Evolutionary conservation across 2,888 invertebrate genomes (phyloP).

Genomic region (Tuberolachnus salignus): DNA sequence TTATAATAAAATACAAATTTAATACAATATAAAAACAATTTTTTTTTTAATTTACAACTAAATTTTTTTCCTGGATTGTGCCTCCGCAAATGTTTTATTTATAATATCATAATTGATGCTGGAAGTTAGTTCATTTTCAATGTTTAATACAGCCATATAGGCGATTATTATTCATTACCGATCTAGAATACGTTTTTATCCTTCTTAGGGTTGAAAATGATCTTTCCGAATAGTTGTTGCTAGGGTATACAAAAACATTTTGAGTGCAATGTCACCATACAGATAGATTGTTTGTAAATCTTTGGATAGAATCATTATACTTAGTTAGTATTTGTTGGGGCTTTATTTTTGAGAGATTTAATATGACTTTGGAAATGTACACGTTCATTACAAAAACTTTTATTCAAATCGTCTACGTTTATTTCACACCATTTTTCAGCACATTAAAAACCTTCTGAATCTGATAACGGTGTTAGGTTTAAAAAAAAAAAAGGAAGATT

Average conservation of each 20-base stretch:
- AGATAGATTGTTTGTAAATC: slow-evolving; percentile 6
- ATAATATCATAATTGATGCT: slow-evolving; percentile 16
- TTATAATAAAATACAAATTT: too few relatives aligned
- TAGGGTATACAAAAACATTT: slow-evolving; percentile 20
- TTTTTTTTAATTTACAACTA: slow-evolving; percentile 1
- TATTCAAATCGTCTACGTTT: slow-evolving; percentile 12
- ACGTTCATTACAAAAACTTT: slow-evolving; percentile 16
- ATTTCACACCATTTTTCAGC: slow-evolving; percentile 9
- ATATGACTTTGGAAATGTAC: slow-evolving; percentile 28
- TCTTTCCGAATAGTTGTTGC: not conserved
- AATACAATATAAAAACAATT: slow-evolving; percentile 1
- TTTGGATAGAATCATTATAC: slow-evolving; percentile 14
- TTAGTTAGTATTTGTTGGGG: slow-evolving; percentile 8
- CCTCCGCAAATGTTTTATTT: not conserved
- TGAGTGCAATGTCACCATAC: slow-evolving; percentile 20
- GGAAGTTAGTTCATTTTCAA: slow-evolving; percentile 14
- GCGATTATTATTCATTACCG: slow-evolving; percentile 8
- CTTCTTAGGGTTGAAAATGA: slow-evolving; percentile 15
- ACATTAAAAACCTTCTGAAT: slow-evolving; percentile 25
- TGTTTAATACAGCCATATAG: slow-evolving; percentile 18
- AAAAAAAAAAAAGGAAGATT: slow-evolving; percentile 25
- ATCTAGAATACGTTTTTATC: slow-evolving; percentile 19
- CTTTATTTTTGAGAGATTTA: slow-evolving; percentile 22
- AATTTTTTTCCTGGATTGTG: slow-evolving; percentile 6
- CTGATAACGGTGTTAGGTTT: slow-evolving; percentile 6